Conservation (phyloP, 2,888 invertebrate genomes). For the Falcaria lacertinaria region DNA sequence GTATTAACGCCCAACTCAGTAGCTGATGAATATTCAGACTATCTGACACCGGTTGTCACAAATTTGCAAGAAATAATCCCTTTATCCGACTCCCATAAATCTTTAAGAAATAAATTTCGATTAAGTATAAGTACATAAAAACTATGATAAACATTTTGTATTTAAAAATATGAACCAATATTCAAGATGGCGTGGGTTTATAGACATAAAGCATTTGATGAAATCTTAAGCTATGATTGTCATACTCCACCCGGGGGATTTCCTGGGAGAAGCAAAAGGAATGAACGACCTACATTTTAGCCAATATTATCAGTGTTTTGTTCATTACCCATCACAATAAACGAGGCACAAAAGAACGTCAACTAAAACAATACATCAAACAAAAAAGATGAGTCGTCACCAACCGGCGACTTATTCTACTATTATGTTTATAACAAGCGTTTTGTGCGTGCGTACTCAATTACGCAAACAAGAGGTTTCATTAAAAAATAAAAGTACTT, state of each 20-base stretch:
- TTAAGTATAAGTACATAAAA: constrained; percentile 6
- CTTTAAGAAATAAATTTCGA: constrained; percentile 33
- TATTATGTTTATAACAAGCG: not conserved
- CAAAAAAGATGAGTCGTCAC: not conserved
- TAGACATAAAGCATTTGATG: too few species aligned
- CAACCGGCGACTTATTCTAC: not conserved
- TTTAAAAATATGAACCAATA: too few species aligned
- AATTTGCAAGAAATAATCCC: constrained; percentile 62
- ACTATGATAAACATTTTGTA: constrained; percentile 2
- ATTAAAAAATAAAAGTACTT: constrained; percentile 45
- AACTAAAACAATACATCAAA: not conserved
- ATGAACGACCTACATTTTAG: too few species aligned
- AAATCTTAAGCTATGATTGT: too few species aligned
- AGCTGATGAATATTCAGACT: constrained; percentile 64
- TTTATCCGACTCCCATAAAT: constrained; percentile 48
- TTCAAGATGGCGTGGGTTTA: too few species aligned
- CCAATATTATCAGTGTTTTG: too few species aligned
- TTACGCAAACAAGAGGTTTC: constrained; percentile 43
- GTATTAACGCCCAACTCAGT: constrained; percentile 43
- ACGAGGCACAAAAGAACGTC: too few species aligned
- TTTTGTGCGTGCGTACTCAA: constrained; percentile 28
- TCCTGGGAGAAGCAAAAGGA: too few species aligned
- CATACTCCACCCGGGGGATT: too few species aligned
- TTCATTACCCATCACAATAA: too few species aligned
- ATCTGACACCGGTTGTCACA: constrained; percentile 55